Conservation (phyloP, 2,797 vertebrate genomes). For the Setipinna tenuifilis region DNA sequence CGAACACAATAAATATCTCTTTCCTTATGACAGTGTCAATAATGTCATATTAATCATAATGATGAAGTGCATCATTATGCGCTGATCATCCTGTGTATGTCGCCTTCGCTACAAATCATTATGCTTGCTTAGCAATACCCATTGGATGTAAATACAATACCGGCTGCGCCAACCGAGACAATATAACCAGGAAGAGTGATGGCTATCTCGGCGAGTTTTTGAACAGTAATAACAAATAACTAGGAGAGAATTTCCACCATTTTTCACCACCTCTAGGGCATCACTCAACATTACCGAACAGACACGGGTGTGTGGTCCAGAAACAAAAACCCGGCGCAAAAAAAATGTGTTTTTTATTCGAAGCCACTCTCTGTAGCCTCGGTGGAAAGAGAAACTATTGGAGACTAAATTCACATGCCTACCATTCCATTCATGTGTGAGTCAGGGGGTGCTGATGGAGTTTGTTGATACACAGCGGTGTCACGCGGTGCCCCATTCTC, state of each 20-base stretch:
- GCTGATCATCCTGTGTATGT: not conserved
- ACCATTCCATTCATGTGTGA: not conserved
- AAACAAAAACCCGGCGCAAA: not conserved
- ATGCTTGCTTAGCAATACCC: constrained; percentile 13
- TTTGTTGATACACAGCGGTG: not conserved
- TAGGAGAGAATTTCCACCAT: not conserved
- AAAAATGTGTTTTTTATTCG: not conserved
- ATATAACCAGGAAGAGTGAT: constrained; percentile 13
- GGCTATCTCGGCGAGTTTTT: not conserved
- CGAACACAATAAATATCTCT: not conserved
- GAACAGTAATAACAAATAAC: not conserved
- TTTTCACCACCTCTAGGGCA: not conserved
- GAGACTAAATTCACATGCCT: not conserved
- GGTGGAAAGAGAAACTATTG: not conserved
- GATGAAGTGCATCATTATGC: constrained; percentile 14
- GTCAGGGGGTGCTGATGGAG: not conserved
- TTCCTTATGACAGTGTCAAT: constrained; percentile 17
- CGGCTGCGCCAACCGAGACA: not conserved
- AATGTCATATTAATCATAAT: constrained; percentile 22
- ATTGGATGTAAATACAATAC: not conserved
- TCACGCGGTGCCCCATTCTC: not conserved
- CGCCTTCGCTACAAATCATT: constrained; percentile 11
- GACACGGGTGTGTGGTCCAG: not conserved
- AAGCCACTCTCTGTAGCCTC: not conserved
- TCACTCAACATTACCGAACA: not conserved